Evolutionary conservation across 2,888 invertebrate species (phyloP), one percentile per base, ranked within the genome.

Genomic region (Alcis repandata): DNA sequence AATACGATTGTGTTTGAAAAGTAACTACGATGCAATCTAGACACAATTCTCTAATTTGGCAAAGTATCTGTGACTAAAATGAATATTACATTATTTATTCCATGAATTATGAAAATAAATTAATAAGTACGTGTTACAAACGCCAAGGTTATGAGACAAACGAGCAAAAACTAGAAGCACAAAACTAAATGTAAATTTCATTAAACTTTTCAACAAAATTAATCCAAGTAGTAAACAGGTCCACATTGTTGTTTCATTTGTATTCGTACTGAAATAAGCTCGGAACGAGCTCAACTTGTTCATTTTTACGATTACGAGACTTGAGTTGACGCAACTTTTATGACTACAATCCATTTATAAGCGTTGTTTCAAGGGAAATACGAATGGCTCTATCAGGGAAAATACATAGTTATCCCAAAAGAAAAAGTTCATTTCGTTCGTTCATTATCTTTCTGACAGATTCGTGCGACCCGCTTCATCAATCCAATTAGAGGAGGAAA

Each of bases 391-490:
- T 73, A 73, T 71, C 68, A 73, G 62, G 60, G 22, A 64, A 58
- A 68, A 74, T 57, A 36, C 8, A 36, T 46, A 64, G 64, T 64
- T 54, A 64, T 74, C 73, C 65, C 66, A 49, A 59, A 54, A 51
- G 77, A 79, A 79, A 84, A 85, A 85, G 80, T 83, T 85, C 76
- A 80, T 86, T 87, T 82, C 69, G 77, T 69, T 76, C 82, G 80
- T 89, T 90, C 86, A 90, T 90, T 92, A 90, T 89, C 80, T 85
- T 82, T 76, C 70, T 84, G 90, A 87, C 88, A 89, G 85, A 86
- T 86, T 85, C 85, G 85, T 77, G 83, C 82, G 82, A 79, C 80
- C 77, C 79, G 79, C 81, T 87, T 85, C 84, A 90, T 91, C 89
- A 88, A 88, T 87, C 87, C 87, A 90, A 90, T 91, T 90, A 91